phyloP scores from a whole-genome alignment of 2,888 invertebrate genomes.

The Cinara cedri region DNA sequence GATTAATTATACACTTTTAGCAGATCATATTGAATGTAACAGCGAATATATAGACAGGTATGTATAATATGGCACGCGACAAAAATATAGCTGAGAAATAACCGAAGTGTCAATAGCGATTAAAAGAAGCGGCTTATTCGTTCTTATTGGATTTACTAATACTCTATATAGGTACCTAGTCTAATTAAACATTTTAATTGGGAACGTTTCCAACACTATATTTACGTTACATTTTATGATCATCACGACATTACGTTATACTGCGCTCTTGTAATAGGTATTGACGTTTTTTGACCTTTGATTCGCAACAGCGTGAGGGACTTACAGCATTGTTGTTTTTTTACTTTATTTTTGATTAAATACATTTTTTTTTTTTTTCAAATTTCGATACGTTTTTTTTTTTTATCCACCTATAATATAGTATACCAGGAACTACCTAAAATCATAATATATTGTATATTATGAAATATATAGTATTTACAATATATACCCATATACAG shows the following conservation, averaged over 20 bases:
- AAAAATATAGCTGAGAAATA: not conserved
- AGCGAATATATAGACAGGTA: too few relatives aligned
- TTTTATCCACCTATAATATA: too few relatives aligned
- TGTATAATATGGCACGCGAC: too few relatives aligned
- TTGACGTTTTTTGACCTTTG: constrained; percentile 38
- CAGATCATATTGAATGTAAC: too few relatives aligned
- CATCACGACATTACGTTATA: constrained; percentile 5
- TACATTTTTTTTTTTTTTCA: not conserved
- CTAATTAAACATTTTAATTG: constrained; percentile 42
- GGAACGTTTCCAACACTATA: constrained; percentile 53
- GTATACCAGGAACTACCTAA: too few relatives aligned
- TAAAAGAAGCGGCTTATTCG: constrained; percentile 15
- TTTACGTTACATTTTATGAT: constrained; percentile 30
- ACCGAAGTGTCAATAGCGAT: not conserved
- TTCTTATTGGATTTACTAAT: constrained; percentile 23
- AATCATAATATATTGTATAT: too few relatives aligned
- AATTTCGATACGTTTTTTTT: too few relatives aligned
- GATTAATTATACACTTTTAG: too few relatives aligned
- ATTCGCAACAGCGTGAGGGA: not conserved
- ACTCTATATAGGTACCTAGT: not conserved
- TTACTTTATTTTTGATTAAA: not conserved
- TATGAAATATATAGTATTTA: too few relatives aligned
- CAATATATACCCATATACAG: too few relatives aligned
- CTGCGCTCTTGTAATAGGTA: not conserved
- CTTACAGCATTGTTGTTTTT: not conserved